A percentile compares a stretch with the other conserved stretches of the same genome.
phyloP scores from a whole-genome alignment of 2,888 invertebrate genomes.

The Tetrapedia diversipes region DNA sequence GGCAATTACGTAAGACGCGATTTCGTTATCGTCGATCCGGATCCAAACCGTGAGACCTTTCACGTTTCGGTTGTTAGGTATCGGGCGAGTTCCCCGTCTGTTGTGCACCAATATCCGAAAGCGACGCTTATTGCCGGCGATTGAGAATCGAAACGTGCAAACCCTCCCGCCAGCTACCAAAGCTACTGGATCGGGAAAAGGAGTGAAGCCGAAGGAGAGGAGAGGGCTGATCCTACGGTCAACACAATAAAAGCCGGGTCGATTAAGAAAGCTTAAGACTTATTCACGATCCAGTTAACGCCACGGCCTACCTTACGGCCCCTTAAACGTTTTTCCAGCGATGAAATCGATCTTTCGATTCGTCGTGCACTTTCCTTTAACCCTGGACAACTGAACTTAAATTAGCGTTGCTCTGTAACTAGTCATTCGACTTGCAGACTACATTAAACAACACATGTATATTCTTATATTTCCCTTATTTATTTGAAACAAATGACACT shows the following conservation, averaged over 20 bases:
- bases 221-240: constrained; percentile 1
- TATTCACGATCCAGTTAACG: not conserved
- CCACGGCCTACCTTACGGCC: not conserved
- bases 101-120: constrained; percentile 48
- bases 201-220: constrained; percentile 20
- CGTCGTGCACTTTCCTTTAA: too few species aligned
- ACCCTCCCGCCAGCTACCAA: constrained; percentile 29
- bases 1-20: constrained; percentile 33
- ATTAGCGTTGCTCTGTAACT: too few species aligned
- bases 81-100: constrained; percentile 27
- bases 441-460: too few species aligned
- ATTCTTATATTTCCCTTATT: too few species aligned
- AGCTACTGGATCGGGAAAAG: constrained; percentile 10
- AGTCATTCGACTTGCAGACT: too few species aligned
- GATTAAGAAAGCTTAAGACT: constrained; percentile 9
- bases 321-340: not conserved
- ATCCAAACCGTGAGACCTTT: constrained; percentile 25
- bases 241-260: constrained; percentile 14
- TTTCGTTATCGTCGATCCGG: constrained; percentile 35
- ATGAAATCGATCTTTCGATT: not conserved
- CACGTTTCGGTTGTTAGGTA: constrained; percentile 51
- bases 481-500: too few species aligned
- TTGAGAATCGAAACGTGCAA: constrained; percentile 36
- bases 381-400: too few species aligned
- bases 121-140: constrained; percentile 45